These are phyloP conservation scores for Lagopus leucura DNA, from an alignment of 2,113 vertebrate species.

Conservation along the genomic window DNA sequence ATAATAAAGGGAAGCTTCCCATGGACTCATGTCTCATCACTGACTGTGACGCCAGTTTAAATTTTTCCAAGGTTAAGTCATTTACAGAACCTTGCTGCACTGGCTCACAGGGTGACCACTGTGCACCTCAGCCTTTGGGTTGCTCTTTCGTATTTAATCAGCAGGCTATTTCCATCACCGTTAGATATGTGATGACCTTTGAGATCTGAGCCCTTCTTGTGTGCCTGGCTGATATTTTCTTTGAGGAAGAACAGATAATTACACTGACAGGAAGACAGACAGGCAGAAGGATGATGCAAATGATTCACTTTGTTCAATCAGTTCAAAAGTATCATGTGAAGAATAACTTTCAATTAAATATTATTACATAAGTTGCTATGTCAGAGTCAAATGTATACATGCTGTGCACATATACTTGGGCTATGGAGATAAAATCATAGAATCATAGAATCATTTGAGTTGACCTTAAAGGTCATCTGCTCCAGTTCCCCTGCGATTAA, in stretches of 20 bases:
- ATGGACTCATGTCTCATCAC: background rate
- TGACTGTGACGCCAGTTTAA: background rate
- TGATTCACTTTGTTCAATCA: background rate
- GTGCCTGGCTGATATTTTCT: background rate
- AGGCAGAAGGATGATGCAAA: background rate
- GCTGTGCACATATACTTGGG: background rate
- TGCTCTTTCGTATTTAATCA: background rate
- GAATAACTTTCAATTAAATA: background rate
- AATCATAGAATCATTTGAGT: too few species aligned
- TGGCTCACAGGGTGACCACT: background rate
- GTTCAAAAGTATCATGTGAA: accelerated
- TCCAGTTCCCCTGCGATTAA: too few species aligned
- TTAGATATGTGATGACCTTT: background rate
- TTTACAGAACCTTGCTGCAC: background rate
- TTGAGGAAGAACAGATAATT: background rate
- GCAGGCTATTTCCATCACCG: background rate
- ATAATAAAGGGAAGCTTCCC: constrained; percentile 23
- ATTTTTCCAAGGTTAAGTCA: background rate
- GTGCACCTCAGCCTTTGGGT: background rate
- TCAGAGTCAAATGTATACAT: background rate
- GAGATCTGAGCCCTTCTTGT: background rate
- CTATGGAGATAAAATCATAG: background rate
- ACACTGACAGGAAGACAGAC: background rate
- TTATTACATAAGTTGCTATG: background rate
- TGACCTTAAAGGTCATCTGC: too few species aligned